Percentiles rank a stretch among this genome's conserved stretches.
These are phyloP conservation scores for Bubo bubo DNA, from an alignment of 2,113 vertebrate genomes.

Conservation along the genomic window DNA sequence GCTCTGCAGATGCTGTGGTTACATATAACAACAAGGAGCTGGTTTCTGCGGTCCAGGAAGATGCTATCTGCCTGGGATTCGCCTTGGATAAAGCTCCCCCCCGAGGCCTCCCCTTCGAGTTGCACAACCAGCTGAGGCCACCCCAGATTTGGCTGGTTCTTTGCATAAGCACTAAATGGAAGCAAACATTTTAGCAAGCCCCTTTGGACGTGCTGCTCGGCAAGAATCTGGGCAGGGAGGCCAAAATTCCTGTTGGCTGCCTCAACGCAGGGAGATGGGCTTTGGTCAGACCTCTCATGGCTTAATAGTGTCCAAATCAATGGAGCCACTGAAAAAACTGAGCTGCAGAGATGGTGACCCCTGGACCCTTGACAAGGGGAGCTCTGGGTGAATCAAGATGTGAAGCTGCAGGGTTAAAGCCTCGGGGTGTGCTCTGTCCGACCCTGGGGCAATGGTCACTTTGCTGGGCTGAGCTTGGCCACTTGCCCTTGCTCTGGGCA, in stretches of 20 bases:
- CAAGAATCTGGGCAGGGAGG: neutral
- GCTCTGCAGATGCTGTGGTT: constrained; percentile 59
- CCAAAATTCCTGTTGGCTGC: neutral
- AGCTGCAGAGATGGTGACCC: neutral
- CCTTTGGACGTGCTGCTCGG: neutral
- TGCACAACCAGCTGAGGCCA: constrained; percentile 45
- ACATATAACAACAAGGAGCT: neutral
- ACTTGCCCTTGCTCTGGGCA: neutral
- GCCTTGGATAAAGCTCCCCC: neutral
- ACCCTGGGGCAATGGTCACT: neutral
- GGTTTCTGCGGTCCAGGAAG: neutral
- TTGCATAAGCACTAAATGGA: neutral
- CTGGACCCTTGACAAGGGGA: neutral
- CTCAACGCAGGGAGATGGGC: neutral
- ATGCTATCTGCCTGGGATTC: constrained; percentile 25
- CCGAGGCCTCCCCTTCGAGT: neutral
- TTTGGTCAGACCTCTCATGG: neutral
- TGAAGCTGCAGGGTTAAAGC: neutral
- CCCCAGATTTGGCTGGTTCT: constrained; percentile 3
- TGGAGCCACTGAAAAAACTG: neutral
- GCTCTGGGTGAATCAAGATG: neutral
- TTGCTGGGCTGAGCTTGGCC: neutral
- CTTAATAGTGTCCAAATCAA: rapidly evolving
- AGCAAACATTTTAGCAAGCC: neutral
- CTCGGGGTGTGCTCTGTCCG: rapidly evolving